Conservation (phyloP, 2,888 invertebrate genomes). For the Epinotia demarniana region DNA sequence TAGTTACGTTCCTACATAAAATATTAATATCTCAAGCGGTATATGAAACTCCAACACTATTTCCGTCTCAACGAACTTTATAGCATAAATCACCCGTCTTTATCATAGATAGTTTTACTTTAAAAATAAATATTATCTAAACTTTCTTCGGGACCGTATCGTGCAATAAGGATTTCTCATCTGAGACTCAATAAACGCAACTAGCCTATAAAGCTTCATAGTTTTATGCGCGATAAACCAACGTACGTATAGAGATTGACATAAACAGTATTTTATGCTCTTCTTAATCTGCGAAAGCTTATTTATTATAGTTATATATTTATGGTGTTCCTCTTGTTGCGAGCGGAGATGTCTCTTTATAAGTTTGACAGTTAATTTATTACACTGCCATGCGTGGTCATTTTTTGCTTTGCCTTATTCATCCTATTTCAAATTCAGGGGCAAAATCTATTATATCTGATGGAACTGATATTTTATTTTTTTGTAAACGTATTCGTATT, state of each 20-base stretch:
- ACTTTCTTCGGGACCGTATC: slow-evolving; percentile 37
- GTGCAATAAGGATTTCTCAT: slow-evolving; percentile 52
- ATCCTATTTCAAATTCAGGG: slow-evolving; percentile 45
- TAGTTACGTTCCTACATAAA: no score
- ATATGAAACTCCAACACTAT: slow-evolving; percentile 5
- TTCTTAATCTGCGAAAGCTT: slow-evolving; percentile 77
- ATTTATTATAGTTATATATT: slow-evolving; percentile 54
- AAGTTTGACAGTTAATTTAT: slow-evolving; percentile 70
- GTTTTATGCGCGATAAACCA: slow-evolving; percentile 79
- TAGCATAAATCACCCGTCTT: slow-evolving; percentile 1
- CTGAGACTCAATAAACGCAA: slow-evolving; percentile 65
- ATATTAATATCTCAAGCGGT: no score
- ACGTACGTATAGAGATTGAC: slow-evolving; percentile 74
- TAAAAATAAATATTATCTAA: slow-evolving; percentile 47
- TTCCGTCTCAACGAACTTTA: background rate
- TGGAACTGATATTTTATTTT: slow-evolving; percentile 7
- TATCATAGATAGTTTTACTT: slow-evolving; percentile 28
- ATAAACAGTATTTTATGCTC: slow-evolving; percentile 81
- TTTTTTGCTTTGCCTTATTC: slow-evolving; percentile 62
- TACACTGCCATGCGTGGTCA: slow-evolving; percentile 59
- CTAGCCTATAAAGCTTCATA: slow-evolving; percentile 62
- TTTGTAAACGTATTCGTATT: background rate
- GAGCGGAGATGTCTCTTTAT: slow-evolving; percentile 59
- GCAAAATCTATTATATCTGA: background rate
- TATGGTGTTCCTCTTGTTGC: slow-evolving; percentile 47